These are phyloP conservation scores for Chunga burmeisteri DNA, from an alignment of 2,113 vertebrate genomes.

Conservation along the genomic window DNA sequence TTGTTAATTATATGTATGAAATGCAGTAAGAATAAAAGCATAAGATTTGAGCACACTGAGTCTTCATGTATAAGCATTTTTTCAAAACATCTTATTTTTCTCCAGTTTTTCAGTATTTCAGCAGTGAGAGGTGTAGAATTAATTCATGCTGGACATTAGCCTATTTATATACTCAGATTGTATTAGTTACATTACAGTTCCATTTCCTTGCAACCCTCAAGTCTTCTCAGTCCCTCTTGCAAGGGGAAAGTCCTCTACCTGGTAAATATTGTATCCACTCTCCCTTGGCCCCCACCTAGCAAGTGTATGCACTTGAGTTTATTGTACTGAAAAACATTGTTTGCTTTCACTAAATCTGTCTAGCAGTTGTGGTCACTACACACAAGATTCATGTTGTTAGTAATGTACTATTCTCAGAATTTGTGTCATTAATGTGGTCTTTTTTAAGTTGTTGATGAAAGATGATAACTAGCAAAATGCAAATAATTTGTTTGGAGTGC, in stretches of 20 bases:
- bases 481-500: not conserved
- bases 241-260: not conserved
- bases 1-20: not conserved
- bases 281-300: not conserved
- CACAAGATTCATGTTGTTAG: not conserved
- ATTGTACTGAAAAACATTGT: not conserved
- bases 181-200: not conserved
- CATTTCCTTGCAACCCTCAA: not conserved
- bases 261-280: not conserved
- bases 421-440: not conserved
- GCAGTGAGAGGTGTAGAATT: not conserved
- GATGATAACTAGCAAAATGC: not conserved
- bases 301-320: not conserved
- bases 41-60: not conserved
- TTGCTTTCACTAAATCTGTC: not conserved
- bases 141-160: not conserved
- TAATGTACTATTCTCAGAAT: not conserved
- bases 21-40: not conserved
- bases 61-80: not conserved
- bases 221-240: not conserved
- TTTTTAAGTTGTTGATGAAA: not conserved
- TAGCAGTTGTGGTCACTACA: not conserved
- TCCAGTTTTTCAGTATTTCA: not conserved
- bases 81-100: not conserved
- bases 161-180: not conserved